Conservation (phyloP, 2,888 invertebrate genomes). For the Tillus elongatus region DNA sequence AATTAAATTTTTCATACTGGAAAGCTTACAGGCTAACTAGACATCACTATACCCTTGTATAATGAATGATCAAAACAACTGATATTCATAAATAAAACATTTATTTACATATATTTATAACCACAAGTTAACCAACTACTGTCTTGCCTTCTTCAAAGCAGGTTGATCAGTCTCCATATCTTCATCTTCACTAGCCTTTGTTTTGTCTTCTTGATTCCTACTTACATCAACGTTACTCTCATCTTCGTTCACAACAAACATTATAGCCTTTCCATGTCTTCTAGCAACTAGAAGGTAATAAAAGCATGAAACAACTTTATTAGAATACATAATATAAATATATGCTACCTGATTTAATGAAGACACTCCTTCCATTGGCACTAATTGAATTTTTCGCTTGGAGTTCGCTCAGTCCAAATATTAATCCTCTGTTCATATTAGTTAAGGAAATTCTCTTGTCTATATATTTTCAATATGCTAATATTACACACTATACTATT, state of each 20-base stretch:
- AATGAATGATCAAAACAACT: too few relatives aligned
- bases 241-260: constrained; percentile 42
- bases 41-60: too few relatives aligned
- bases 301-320: constrained; percentile 9
- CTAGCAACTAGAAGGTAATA: constrained; percentile 40
- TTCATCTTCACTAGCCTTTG: too few relatives aligned
- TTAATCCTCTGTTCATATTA: constrained; percentile 47
- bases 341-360: constrained; percentile 54
- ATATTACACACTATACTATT: too few relatives aligned
- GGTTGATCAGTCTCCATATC: constrained; percentile 34
- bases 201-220: constrained; percentile 21
- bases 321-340: constrained; percentile 7
- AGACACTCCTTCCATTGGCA: constrained; percentile 50
- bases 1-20: too few relatives aligned
- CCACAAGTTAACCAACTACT: too few relatives aligned
- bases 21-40: too few relatives aligned
- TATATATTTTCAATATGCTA: not conserved
- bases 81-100: too few relatives aligned
- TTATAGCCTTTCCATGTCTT: constrained; percentile 45
- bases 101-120: too few relatives aligned
- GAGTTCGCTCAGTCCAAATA: constrained; percentile 62
- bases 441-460: constrained; percentile 15
- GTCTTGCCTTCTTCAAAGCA: constrained; percentile 25
- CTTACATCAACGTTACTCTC: constrained; percentile 21
- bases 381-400: constrained; percentile 57